Conservation (phyloP, 1,140 invertebrate species). For the Pseudomyrmex sp. region DNA sequence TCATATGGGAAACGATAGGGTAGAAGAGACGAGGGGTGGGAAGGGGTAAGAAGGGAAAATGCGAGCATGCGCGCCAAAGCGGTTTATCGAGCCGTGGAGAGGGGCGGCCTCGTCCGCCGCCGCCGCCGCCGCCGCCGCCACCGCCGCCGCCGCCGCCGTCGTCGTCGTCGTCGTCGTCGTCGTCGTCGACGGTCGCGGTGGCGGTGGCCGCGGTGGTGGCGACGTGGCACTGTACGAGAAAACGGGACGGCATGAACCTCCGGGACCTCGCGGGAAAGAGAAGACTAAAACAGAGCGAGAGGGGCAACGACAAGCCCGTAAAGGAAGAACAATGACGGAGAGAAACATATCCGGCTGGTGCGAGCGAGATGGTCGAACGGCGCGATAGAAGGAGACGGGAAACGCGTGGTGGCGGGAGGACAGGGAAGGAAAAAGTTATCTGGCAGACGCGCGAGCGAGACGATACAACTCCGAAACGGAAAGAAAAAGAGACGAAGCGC, state of each 20-base stretch:
- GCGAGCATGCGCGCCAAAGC: slow-evolving; percentile 71
- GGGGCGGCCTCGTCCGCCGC: slow-evolving; percentile 69
- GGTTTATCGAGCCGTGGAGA: slow-evolving; percentile 76
- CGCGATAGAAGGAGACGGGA: slow-evolving; percentile 4
- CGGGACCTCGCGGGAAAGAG: slow-evolving; percentile 8
- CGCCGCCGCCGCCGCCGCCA: background rate
- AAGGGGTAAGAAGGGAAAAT: slow-evolving; percentile 49
- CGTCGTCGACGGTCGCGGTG: slow-evolving; percentile 22
- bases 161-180: background rate
- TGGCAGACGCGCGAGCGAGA: slow-evolving; percentile 21
- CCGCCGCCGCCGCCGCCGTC: background rate
- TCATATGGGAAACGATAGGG: slow-evolving; percentile 48
- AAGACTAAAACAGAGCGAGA: background rate
- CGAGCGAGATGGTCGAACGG: slow-evolving; percentile 9
- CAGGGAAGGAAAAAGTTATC: slow-evolving; percentile 30
- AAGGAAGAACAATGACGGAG: slow-evolving; percentile 42
- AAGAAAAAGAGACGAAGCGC: background rate
- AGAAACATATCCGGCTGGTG: slow-evolving; percentile 21
- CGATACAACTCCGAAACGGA: background rate
- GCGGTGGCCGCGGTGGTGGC: slow-evolving; percentile 22
- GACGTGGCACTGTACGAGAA: slow-evolving; percentile 60
- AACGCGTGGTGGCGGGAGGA: background rate
- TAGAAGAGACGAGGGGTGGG: background rate
- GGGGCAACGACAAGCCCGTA: background rate
- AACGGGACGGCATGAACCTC: slow-evolving; percentile 31